A percentile compares a stretch with the other conserved stretches of the same genome.
These are phyloP conservation scores for Oreochromis grahami DNA, from an alignment of 2,797 vertebrate genomes.

Conservation along the genomic window DNA sequence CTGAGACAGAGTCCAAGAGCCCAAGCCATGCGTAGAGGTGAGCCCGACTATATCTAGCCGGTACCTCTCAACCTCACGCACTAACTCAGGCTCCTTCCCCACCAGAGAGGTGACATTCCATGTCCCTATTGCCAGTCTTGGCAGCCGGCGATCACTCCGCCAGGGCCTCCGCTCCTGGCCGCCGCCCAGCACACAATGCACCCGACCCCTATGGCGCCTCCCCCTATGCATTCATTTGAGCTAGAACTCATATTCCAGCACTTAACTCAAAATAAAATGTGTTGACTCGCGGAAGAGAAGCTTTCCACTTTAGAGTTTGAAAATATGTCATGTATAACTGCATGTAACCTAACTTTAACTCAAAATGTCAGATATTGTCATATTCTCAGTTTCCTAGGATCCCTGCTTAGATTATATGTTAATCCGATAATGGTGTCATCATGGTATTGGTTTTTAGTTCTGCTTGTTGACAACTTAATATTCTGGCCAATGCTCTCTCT, in stretches of 20 bases:
- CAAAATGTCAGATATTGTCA: background rate
- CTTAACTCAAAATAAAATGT: constrained; percentile 6
- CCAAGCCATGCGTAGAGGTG: too few relatives aligned
- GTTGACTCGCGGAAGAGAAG: background rate
- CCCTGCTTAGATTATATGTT: background rate
- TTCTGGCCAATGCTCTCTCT: constrained; percentile 12
- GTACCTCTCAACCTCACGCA: too few relatives aligned
- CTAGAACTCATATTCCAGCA: background rate
- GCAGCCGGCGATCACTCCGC: too few relatives aligned
- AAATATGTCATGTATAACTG: background rate
- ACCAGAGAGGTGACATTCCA: too few relatives aligned
- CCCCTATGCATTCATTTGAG: constrained; percentile 4
- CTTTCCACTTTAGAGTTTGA: background rate
- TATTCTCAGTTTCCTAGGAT: background rate
- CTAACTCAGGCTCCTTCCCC: too few relatives aligned
- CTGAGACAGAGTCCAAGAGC: too few relatives aligned
- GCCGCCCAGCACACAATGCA: too few relatives aligned
- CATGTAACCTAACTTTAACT: background rate
- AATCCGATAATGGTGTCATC: constrained; percentile 40
- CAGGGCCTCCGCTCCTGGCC: too few relatives aligned
- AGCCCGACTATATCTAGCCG: too few relatives aligned
- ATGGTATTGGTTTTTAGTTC: constrained; percentile 12
- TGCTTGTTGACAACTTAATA: constrained; percentile 58
- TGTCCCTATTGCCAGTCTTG: too few relatives aligned
- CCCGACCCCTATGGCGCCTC: too few relatives aligned